Evolutionary conservation across 1,140 invertebrate genomes (phyloP).

Genomic region (Drosophila nannoptera): DNA sequence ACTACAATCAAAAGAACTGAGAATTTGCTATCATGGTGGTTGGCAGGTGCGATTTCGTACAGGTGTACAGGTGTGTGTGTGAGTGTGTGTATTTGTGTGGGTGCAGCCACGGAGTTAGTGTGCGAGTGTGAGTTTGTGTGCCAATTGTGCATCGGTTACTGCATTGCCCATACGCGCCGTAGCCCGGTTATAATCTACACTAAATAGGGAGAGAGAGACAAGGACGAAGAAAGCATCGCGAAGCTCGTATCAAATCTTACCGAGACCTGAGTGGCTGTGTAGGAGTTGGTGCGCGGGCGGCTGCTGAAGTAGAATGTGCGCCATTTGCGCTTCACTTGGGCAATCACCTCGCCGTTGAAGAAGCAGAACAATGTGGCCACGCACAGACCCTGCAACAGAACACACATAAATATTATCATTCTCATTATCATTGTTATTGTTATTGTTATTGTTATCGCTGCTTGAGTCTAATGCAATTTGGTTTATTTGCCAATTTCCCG

Average conservation of each 20-base stretch:
- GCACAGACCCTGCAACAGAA: constrained; percentile 88
- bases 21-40: constrained; percentile 77
- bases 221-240: constrained; percentile 45
- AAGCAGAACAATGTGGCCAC: constrained; percentile 96
- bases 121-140: constrained; percentile 21
- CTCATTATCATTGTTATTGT: neutral
- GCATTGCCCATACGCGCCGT: constrained; percentile 70
- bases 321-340: constrained; percentile 89
- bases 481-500: constrained; percentile 42
- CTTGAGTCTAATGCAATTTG: constrained; percentile 41
- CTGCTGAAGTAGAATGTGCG: constrained; percentile 83
- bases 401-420: constrained; percentile 33
- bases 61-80: neutral
- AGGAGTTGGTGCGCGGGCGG: constrained; percentile 88
- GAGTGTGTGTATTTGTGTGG: neutral
- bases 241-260: constrained; percentile 81
- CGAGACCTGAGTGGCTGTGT: constrained; percentile 90
- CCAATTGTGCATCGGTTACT: constrained; percentile 19
- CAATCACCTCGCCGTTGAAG: constrained; percentile 95
- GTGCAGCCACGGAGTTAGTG: constrained; percentile 26
- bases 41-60: constrained; percentile 61
- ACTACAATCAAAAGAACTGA: constrained; percentile 79
- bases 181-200: constrained; percentile 42
- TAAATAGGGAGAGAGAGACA: constrained; percentile 4
- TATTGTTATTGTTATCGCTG: neutral